phyloP scores from a whole-genome alignment of 2,113 vertebrate genomes.

The Rhea americana region DNA sequence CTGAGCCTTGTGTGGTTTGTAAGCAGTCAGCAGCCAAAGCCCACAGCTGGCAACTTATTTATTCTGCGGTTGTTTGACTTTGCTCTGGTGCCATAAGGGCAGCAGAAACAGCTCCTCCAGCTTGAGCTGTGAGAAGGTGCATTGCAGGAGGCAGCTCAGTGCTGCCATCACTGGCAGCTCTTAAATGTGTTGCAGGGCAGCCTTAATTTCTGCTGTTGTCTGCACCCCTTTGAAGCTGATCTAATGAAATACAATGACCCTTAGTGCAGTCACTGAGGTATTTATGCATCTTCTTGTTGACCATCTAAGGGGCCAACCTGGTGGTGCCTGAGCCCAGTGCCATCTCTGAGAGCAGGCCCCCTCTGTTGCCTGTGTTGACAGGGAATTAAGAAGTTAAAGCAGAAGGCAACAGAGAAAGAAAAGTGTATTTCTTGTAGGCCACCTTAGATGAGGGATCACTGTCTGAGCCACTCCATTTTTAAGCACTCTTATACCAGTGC shows the following conservation, averaged over 20 bases:
- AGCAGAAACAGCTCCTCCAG: background rate
- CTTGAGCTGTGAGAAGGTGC: background rate
- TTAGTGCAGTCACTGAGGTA: background rate
- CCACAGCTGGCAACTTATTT: background rate
- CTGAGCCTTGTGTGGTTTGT: background rate
- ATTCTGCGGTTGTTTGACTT: background rate
- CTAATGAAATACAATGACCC: background rate
- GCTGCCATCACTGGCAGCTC: background rate
- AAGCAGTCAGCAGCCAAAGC: background rate
- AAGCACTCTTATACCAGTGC: background rate
- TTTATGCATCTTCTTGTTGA: background rate
- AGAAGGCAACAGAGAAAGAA: background rate
- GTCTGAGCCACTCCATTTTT: background rate
- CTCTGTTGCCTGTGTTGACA: background rate
- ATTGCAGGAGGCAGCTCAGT: background rate
- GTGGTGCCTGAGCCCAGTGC: background rate
- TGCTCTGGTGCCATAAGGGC: background rate
- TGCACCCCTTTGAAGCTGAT: background rate
- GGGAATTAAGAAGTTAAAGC: background rate
- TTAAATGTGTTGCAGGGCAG: accelerated
- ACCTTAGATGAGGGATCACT: background rate
- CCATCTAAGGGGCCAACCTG: too few relatives aligned
- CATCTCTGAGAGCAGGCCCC: background rate
- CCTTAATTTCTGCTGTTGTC: background rate
- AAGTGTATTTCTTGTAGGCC: background rate